A percentile compares a stretch with the other conserved stretches of the same genome.
These are phyloP conservation scores for Flexamia atlantica DNA, from an alignment of 2,888 invertebrate species.

Conservation along the genomic window DNA sequence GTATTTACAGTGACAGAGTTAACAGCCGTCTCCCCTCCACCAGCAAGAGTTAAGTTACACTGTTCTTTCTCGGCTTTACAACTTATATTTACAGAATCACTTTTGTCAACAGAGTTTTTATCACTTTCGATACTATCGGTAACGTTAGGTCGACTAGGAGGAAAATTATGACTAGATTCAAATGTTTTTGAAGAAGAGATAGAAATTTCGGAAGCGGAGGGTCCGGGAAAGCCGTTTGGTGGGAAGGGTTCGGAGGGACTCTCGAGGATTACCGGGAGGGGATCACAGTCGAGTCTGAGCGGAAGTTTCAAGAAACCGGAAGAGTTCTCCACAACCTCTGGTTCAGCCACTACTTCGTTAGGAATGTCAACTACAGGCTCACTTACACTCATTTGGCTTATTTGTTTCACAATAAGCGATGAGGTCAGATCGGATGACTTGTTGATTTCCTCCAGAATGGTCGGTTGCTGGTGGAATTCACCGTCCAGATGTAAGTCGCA, in stretches of 20 bases:
- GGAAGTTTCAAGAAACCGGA: slow-evolving; percentile 61
- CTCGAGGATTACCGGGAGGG: slow-evolving; percentile 67
- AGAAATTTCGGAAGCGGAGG: neutral
- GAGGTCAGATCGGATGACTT: slow-evolving; percentile 58
- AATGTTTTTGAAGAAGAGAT: slow-evolving; percentile 16
- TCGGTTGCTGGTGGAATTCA: slow-evolving; percentile 67
- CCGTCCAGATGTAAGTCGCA: slow-evolving; percentile 70
- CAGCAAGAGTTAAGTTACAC: slow-evolving; percentile 44
- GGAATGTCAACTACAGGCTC: slow-evolving; percentile 45
- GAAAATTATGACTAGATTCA: slow-evolving; percentile 57
- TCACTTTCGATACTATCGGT: slow-evolving; percentile 50
- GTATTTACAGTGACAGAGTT: slow-evolving; percentile 47
- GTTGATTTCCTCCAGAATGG: slow-evolving; percentile 67
- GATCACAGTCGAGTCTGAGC: slow-evolving; percentile 63
- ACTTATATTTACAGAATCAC: slow-evolving; percentile 46
- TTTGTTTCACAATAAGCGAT: slow-evolving; percentile 43
- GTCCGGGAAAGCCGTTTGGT: slow-evolving; percentile 4
- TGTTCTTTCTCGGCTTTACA: slow-evolving; percentile 17
- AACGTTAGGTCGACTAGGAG: slow-evolving; percentile 58
- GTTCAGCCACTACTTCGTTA: slow-evolving; percentile 42
- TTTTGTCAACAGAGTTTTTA: slow-evolving; percentile 27
- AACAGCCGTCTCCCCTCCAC: slow-evolving; percentile 40
- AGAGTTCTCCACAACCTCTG: slow-evolving; percentile 56
- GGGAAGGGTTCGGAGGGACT: slow-evolving; percentile 66
- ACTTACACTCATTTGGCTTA: slow-evolving; percentile 65